Conservation (phyloP, 2,888 invertebrate genomes). For the Amorpha juglandis region DNA sequence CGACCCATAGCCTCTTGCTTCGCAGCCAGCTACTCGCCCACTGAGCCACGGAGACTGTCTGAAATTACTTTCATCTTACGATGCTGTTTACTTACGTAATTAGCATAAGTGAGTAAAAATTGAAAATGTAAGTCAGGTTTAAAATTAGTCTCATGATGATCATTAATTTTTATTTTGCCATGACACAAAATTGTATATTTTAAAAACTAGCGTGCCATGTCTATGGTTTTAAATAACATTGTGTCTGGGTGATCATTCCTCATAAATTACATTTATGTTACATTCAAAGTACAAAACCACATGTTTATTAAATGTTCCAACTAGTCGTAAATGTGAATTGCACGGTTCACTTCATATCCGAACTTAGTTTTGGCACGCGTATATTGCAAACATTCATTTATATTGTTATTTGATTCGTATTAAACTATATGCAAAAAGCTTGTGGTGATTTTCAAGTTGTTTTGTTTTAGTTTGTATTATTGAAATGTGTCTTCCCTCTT, state of each 20-base stretch:
- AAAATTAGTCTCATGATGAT: too few relatives aligned
- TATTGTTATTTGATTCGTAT: constrained; percentile 3
- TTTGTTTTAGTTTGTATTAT: not conserved
- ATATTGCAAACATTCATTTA: constrained; percentile 26
- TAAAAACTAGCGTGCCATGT: not conserved
- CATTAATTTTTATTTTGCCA: too few relatives aligned
- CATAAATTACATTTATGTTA: not conserved
- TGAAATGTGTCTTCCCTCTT: too few relatives aligned
- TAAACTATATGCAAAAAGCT: not conserved
- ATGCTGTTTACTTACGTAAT: too few relatives aligned
- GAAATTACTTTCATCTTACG: too few relatives aligned
- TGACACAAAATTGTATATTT: not conserved
- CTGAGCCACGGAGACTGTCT: too few relatives aligned
- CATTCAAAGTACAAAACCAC: not conserved
- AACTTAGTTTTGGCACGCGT: constrained; percentile 27
- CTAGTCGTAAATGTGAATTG: constrained; percentile 20
- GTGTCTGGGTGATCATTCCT: not conserved
- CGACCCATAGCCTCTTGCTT: too few relatives aligned
- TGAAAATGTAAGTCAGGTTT: too few relatives aligned
- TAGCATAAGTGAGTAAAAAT: too few relatives aligned
- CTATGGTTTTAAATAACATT: not conserved
- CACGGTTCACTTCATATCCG: not conserved
- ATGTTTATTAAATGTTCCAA: constrained; percentile 19
- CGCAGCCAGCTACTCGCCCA: too few relatives aligned
- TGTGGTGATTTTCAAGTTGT: too few relatives aligned